These are phyloP conservation scores for Petromus typicus DNA, from an alignment of 2,113 vertebrate genomes.

Conservation along the genomic window DNA sequence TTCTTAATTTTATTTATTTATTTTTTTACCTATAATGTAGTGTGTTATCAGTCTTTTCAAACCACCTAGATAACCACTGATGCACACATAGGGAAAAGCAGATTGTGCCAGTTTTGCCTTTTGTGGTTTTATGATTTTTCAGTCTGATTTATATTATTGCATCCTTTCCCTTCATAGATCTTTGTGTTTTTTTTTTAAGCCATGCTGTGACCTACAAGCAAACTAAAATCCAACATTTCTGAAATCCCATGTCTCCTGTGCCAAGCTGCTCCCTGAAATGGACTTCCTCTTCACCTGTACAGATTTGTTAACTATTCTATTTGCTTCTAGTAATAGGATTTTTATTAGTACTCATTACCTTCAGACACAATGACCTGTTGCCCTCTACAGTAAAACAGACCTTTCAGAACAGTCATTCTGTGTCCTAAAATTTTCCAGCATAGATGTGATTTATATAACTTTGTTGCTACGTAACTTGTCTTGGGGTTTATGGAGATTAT, in stretches of 20 bases:
- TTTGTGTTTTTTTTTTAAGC: slow-evolving; percentile 84
- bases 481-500: slow-evolving; percentile 84
- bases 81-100: slow-evolving; percentile 82
- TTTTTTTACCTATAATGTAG: slow-evolving; percentile 76
- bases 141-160: slow-evolving; percentile 78
- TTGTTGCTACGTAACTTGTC: slow-evolving; percentile 84
- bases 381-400: slow-evolving; percentile 80
- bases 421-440: slow-evolving; percentile 83
- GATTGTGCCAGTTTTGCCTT: slow-evolving; percentile 81
- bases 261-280: slow-evolving; percentile 84
- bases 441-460: slow-evolving; percentile 84
- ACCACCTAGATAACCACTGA: slow-evolving; percentile 78
- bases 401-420: slow-evolving; percentile 78
- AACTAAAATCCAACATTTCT: slow-evolving; percentile 81
- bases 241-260: slow-evolving; percentile 83
- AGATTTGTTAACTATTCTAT: slow-evolving; percentile 82
- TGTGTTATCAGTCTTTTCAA: slow-evolving; percentile 78
- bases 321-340: slow-evolving; percentile 83
- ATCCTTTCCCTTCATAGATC: slow-evolving; percentile 82
- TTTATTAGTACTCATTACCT: slow-evolving; percentile 83
- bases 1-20: slow-evolving; percentile 81
- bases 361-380: slow-evolving; percentile 75
- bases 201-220: slow-evolving; percentile 81
- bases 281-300: slow-evolving; percentile 82
- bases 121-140: slow-evolving; percentile 85